A percentile compares a stretch with the other conserved stretches of the same genome.
These are phyloP conservation scores for Pelodiscus sinensis DNA, from an alignment of 2,113 vertebrate genomes.

Conservation along the genomic window DNA sequence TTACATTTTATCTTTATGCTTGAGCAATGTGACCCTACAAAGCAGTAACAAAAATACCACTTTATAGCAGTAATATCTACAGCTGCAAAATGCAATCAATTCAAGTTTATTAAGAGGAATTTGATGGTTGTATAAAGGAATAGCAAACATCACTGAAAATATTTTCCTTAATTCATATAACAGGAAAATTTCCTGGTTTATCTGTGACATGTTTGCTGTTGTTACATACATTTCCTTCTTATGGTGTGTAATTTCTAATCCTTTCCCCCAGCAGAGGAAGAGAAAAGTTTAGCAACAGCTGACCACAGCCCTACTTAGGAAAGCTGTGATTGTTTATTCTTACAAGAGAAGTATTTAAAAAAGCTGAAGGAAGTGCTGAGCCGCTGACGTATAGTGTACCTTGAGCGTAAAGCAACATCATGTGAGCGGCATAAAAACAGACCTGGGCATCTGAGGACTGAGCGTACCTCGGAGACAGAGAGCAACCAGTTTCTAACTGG, in stretches of 20 bases:
- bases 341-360: constrained; percentile 22
- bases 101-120: constrained; percentile 6
- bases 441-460: neutral
- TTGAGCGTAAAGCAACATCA: constrained; percentile 25
- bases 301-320: neutral
- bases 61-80: constrained; percentile 35
- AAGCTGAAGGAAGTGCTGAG: neutral
- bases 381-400: neutral
- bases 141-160: neutral
- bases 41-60: constrained; percentile 9
- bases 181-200: neutral
- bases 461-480: neutral
- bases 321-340: neutral
- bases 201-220: neutral
- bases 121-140: neutral
- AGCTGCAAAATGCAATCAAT: constrained; percentile 20
- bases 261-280: neutral
- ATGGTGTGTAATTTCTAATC: neutral
- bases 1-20: constrained; percentile 47
- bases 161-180: neutral
- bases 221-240: neutral
- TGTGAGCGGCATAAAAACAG: constrained; percentile 31
- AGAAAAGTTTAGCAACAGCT: constrained; percentile 9
- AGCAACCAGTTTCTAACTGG: constrained; percentile 12
- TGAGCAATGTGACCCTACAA: neutral